These are phyloP conservation scores for Lathamus discolor DNA, from an alignment of 2,113 vertebrate genomes.

Conservation along the genomic window DNA sequence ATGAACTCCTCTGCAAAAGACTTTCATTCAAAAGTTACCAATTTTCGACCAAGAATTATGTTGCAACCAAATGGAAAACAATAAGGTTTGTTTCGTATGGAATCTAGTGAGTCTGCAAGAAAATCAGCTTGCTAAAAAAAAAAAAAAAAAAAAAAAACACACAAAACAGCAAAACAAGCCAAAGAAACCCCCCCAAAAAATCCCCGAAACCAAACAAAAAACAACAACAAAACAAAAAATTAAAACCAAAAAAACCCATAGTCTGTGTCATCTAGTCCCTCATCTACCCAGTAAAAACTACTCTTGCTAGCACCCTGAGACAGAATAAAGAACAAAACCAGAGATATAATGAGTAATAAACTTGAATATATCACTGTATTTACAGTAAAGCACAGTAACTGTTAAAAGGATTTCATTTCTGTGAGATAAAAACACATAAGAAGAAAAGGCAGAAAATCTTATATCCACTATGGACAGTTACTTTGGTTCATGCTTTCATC, in stretches of 20 bases:
- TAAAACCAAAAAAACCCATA: not conserved
- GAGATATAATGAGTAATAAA: not conserved
- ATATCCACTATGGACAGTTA: not conserved
- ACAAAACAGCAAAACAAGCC: too few relatives aligned
- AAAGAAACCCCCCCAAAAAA: not conserved
- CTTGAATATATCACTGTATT: not conserved
- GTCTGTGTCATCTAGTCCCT: not conserved
- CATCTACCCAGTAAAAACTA: not conserved
- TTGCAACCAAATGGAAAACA: not conserved
- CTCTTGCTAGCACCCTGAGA: not conserved
- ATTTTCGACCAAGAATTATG: not conserved
- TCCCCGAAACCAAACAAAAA: not conserved
- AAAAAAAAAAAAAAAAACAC: not conserved
- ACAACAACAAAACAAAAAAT: not conserved
- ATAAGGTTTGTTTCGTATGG: not conserved
- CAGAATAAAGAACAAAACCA: not conserved
- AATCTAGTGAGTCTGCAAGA: not conserved
- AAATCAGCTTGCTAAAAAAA: not conserved
- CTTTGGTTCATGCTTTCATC: conserved; percentile 10
- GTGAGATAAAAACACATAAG: not conserved
- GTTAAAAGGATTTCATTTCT: not conserved
- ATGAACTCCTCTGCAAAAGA: not conserved
- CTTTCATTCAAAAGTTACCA: not conserved
- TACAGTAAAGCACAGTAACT: not conserved
- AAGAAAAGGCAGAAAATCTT: not conserved